A percentile compares a stretch with the other conserved stretches of the same genome.
Conservation (phyloP, 2,113 vertebrate genomes). For the Columba livia region DNA sequence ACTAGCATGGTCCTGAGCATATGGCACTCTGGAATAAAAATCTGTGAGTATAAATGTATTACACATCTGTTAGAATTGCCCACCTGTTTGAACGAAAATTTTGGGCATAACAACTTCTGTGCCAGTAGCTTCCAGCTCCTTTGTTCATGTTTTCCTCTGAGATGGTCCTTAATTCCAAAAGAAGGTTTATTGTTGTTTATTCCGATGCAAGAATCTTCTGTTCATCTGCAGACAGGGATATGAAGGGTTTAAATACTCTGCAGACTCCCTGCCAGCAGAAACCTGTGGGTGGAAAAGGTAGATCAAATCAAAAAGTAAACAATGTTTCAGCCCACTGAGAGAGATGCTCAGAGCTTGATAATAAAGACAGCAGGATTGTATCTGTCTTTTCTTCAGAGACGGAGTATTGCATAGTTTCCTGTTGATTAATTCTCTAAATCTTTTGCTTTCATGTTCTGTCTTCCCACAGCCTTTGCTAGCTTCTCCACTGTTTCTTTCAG, state of each 20-base stretch:
- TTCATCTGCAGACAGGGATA: conserved; percentile 35
- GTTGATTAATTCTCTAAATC: conserved; percentile 69
- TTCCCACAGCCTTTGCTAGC: background rate
- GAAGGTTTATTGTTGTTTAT: conserved; percentile 24
- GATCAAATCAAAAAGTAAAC: conserved; percentile 61
- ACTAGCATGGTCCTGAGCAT: background rate
- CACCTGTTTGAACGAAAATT: background rate
- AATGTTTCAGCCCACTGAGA: conserved; percentile 48
- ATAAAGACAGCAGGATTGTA: conserved; percentile 63
- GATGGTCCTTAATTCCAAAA: background rate
- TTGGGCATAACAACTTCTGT: background rate
- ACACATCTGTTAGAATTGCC: background rate
- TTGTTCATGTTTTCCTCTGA: background rate
- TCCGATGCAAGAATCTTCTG: background rate
- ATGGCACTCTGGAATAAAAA: background rate
- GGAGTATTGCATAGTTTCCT: conserved; percentile 46
- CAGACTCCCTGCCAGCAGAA: conserved; percentile 43
- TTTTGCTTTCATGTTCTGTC: conserved; percentile 59
- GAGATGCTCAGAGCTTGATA: conserved; percentile 31
- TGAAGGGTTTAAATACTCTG: conserved; percentile 52
- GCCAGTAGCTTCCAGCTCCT: background rate
- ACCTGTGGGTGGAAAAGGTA: conserved; percentile 44
- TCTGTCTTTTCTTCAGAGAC: conserved; percentile 52
- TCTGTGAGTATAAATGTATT: background rate
- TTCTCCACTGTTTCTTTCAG: conserved; percentile 26